Base-by-base conservation (phyloP, 2,797 vertebrate species). In the Diglossa cyanea region DNA sequence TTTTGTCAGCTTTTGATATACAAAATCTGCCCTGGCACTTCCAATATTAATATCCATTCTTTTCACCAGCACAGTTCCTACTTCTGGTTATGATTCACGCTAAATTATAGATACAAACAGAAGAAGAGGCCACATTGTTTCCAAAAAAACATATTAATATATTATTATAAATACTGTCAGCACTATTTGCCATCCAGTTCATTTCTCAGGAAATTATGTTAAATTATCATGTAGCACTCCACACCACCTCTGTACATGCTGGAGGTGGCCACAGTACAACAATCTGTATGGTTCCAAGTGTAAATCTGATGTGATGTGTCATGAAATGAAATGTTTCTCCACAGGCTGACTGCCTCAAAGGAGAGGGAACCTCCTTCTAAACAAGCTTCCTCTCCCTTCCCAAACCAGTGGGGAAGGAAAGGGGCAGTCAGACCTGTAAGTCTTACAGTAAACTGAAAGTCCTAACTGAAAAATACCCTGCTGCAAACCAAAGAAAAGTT, bases 21-120 rank as follows among this genome's bases (percentile, higher is more conserved):
- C 71, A 95, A 85, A 95, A 95, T 95, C 91, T 94, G 93, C 82
- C 75, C 92, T 80, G 89, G 75, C 79, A 96, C 86, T 95, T 75
- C 24, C 53, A 91, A 73, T 78, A 82, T 90, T 94, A 92, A 93
- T 92, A 92, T 94, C 58, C 86, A 94, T 91, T 85, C 35, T 95
- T 96, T 94, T 96, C 79, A 93, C 91, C 54, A 87, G 60, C 60
- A 82, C 75, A 74, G 65, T 68, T 93, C 51, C 88, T 74, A 86
- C 77, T 97, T 92, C 88, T 94, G 65, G 62, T 93, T 89, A 73
- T 63, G 80, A 95, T 83, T 95, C 75, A 94, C 66, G 80, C 47
- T 94, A 90, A 95, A 91, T 97, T 92, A 95, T 37, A 92, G 87
- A 90, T 47, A 87, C 24, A 94, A 94, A 96, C 50, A 42, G 95